Conservation (phyloP, 2,888 invertebrate genomes). For the Allophyes oxyacanthae region DNA sequence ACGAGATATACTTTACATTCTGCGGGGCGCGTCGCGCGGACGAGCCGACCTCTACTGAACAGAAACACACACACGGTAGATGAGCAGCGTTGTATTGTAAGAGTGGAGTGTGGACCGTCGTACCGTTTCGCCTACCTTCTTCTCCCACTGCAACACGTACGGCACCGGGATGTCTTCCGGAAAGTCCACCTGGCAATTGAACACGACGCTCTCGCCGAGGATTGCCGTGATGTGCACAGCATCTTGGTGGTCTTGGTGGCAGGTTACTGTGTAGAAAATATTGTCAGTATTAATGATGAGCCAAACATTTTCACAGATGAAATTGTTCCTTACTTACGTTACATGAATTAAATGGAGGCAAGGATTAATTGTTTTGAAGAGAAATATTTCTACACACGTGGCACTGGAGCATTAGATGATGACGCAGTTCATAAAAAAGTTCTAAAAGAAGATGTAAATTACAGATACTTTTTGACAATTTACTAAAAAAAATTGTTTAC, state of each 20-base stretch:
- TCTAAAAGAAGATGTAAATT: too few species aligned
- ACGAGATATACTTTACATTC: conserved; percentile 86
- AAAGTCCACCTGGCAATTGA: conserved; percentile 99
- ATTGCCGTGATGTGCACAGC: conserved; percentile 99
- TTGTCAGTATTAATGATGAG: neutral
- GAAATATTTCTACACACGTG: too few species aligned
- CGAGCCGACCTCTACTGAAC: conserved; percentile 89
- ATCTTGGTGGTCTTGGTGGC: conserved; percentile 96
- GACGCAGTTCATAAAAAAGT: too few species aligned
- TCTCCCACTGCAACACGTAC: conserved; percentile 99
- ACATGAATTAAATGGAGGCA: too few species aligned
- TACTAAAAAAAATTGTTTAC: too few species aligned
- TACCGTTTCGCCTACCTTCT: conserved; percentile 99
- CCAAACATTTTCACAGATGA: neutral
- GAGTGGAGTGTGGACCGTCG: conserved; percentile 91
- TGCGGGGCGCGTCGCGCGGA: conserved; percentile 84
- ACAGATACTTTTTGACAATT: too few species aligned
- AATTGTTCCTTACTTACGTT: too few species aligned
- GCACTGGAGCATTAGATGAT: too few species aligned
- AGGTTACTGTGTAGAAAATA: conserved; percentile 87
- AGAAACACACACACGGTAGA: conserved; percentile 89
- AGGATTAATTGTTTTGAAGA: too few species aligned
- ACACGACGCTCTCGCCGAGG: conserved; percentile 98
- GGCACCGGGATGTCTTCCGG: conserved; percentile 98
- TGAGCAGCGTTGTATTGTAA: conserved; percentile 89